A percentile compares a stretch with the other conserved stretches of the same genome.
These are phyloP conservation scores for Ptiloglossa arizonensis DNA, from an alignment of 1,140 invertebrate genomes.

Conservation along the genomic window DNA sequence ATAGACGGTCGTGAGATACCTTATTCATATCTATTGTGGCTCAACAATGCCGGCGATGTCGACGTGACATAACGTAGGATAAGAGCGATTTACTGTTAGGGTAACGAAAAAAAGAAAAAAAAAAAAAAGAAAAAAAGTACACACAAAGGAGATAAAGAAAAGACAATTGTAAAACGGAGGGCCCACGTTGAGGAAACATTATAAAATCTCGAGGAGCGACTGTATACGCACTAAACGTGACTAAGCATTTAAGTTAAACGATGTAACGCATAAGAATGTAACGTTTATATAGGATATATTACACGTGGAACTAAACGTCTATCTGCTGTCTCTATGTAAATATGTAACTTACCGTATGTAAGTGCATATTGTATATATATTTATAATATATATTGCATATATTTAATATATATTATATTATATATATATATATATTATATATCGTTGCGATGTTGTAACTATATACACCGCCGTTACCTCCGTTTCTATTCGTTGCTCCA, in stretches of 20 bases:
- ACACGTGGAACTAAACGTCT: slow-evolving; percentile 43
- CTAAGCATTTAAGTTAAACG: slow-evolving; percentile 35
- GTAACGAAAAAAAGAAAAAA: background rate
- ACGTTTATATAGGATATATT: slow-evolving; percentile 41
- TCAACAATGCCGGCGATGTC: slow-evolving; percentile 1
- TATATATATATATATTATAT: slow-evolving; percentile 39
- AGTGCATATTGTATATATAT: slow-evolving; percentile 33
- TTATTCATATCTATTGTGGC: slow-evolving; percentile 60
- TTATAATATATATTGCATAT: slow-evolving; percentile 15
- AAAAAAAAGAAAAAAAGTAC: no score
- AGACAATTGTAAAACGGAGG: background rate
- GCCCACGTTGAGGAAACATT: slow-evolving; percentile 7
- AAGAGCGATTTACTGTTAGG: background rate
- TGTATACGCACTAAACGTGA: slow-evolving; percentile 38
- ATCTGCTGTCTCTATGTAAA: slow-evolving; percentile 55
- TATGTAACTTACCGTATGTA: slow-evolving; percentile 28
- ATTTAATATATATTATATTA: slow-evolving; percentile 37
- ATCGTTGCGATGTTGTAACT: slow-evolving; percentile 56
- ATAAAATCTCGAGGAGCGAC: slow-evolving; percentile 29
- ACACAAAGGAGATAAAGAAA: background rate
- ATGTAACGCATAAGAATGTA: slow-evolving; percentile 14
- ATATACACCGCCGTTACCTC: slow-evolving; percentile 39
- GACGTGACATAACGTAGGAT: slow-evolving; percentile 9
- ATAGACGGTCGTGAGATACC: slow-evolving; percentile 24
- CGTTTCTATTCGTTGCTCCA: slow-evolving; percentile 31